Evolutionary conservation across 2,797 vertebrate species (phyloP).

Genomic region (Lateolabrax maculatus): DNA sequence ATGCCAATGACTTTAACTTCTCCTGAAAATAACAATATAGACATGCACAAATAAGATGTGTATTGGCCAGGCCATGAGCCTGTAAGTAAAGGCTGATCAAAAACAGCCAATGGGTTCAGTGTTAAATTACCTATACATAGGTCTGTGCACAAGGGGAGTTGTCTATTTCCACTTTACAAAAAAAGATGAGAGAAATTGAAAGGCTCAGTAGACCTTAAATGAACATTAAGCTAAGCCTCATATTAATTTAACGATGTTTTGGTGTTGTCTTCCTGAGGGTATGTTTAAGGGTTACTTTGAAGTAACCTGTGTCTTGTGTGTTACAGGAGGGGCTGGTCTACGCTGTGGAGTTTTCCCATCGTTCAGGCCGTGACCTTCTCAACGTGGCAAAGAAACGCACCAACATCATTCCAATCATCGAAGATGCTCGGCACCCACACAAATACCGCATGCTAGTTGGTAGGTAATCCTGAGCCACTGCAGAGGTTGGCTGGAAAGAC

Average conservation of each 20-base stretch:
- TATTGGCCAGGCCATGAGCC: background rate
- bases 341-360: conserved; percentile 95
- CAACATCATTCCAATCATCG: conserved; percentile 96
- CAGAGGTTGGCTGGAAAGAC: background rate
- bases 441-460: conserved; percentile 96
- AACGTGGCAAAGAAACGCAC: conserved; percentile 96
- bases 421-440: conserved; percentile 94
- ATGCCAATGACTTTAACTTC: too few species aligned
- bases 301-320: background rate
- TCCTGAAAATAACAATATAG: background rate
- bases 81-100: background rate
- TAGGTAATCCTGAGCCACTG: conserved; percentile 65
- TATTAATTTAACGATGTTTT: background rate
- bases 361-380: conserved; percentile 94
- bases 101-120: background rate
- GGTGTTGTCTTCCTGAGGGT: background rate
- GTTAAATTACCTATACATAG: background rate
- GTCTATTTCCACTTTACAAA: too few species aligned
- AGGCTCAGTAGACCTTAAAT: background rate
- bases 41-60: background rate
- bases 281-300: background rate
- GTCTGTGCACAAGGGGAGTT: too few species aligned
- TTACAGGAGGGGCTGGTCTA: conserved; percentile 93
- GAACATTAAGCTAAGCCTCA: background rate
- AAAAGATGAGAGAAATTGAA: too few species aligned